Conservation (phyloP, 92 coral and sea anemone species). For the Blastomussa wellsi region DNA sequence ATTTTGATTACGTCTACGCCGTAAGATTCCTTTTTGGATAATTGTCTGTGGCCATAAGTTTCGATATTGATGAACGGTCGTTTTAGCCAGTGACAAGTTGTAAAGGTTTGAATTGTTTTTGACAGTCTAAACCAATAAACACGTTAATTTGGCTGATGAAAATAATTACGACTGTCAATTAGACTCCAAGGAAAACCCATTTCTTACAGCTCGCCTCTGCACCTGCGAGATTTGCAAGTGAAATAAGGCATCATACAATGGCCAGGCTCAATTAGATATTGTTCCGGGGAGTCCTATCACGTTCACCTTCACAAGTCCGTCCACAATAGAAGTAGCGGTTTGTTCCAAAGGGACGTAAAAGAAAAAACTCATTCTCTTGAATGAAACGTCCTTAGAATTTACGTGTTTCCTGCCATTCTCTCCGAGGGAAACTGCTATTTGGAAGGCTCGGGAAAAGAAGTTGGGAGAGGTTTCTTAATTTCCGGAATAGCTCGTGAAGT, state of each 20-base stretch:
- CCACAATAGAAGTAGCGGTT: conserved; percentile 40
- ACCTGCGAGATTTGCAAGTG: conserved; percentile 97
- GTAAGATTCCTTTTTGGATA: conserved; percentile 33
- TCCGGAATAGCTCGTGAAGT: conserved; percentile 37
- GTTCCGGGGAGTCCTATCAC: conserved; percentile 53
- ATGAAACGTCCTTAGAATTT: conserved; percentile 23
- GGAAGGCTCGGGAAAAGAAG: conserved; percentile 10
- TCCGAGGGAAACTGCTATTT: conserved; percentile 15
- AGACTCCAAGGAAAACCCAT: conserved; percentile 65
- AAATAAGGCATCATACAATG: conserved; percentile 68
- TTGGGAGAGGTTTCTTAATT: conserved; percentile 42
- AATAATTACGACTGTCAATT: conserved; percentile 86
- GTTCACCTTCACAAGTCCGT: conserved; percentile 27
- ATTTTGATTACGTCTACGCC: conserved; percentile 36
- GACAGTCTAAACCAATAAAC: conserved; percentile 83
- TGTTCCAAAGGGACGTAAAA: conserved; percentile 38
- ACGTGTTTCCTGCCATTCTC: conserved; percentile 13
- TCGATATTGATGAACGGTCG: conserved; percentile 45
- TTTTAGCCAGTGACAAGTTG: conserved; percentile 55
- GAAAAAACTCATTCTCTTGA: conserved; percentile 18
- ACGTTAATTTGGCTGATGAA: conserved; percentile 76
- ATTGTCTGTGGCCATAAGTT: conserved; percentile 43
- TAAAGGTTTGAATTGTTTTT: conserved; percentile 71
- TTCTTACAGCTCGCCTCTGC: conserved; percentile 57
- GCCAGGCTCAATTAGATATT: conserved; percentile 69